Evolutionary conservation across 2,797 vertebrate genomes (phyloP).

Genomic region (Dendrocincla fuliginosa): DNA sequence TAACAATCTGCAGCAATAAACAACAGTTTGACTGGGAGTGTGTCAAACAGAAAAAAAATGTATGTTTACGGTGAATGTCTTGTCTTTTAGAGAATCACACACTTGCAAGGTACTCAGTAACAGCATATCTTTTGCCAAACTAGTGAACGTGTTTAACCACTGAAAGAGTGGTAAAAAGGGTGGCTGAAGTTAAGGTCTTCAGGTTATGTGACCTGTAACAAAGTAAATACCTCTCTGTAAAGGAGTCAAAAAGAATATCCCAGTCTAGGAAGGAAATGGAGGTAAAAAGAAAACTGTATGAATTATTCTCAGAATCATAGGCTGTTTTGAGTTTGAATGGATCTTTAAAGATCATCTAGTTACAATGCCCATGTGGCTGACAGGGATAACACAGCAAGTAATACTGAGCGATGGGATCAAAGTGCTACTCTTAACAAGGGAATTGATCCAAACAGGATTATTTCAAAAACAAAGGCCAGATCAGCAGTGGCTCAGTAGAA

Average conservation of each 20-base stretch:
- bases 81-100: neutral
- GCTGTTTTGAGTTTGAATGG: neutral
- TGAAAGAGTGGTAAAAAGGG: neutral
- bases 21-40: neutral
- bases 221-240: neutral
- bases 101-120: neutral
- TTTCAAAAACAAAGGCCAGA: neutral
- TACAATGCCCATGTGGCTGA: fast-evolving
- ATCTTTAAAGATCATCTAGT: neutral
- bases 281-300: neutral
- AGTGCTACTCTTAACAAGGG: neutral
- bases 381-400: neutral
- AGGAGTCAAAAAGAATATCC: neutral
- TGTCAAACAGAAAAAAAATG: neutral
- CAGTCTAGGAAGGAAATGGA: neutral
- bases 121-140: neutral
- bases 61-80: neutral
- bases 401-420: fast-evolving
- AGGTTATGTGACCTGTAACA: neutral
- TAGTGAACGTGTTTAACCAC: neutral
- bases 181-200: neutral
- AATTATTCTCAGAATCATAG: neutral
- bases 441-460: neutral
- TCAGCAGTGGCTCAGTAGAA: neutral
- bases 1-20: neutral